A percentile compares a stretch with the other conserved stretches of the same genome.
phyloP scores from a whole-genome alignment of 2,888 invertebrate genomes.

The Sarcophaga caerulescens region DNA sequence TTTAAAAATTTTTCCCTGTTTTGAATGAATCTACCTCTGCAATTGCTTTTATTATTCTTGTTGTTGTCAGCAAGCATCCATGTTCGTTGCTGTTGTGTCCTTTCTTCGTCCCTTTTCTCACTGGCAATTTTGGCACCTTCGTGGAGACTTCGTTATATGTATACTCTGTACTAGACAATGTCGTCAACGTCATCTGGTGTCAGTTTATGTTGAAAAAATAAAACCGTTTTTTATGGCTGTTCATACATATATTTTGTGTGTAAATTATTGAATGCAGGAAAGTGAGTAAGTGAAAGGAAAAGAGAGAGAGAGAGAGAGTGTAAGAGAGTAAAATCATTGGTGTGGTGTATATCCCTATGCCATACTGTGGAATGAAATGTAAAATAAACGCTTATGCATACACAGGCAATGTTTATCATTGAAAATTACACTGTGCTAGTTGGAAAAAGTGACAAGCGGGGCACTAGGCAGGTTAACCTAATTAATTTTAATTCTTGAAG shows the following conservation, averaged over 20 bases:
- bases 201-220: constrained; percentile 62
- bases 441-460: too few species aligned
- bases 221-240: constrained; percentile 62
- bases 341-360: constrained; percentile 48
- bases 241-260: constrained; percentile 76
- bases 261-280: constrained; percentile 74
- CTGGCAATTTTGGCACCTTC: neutral
- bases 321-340: constrained; percentile 15
- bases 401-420: too few species aligned
- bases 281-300: constrained; percentile 62
- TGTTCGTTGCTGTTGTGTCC: neutral
- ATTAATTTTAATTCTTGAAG: too few species aligned
- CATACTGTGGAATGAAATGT: constrained; percentile 39
- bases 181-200: constrained; percentile 59
- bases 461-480: too few species aligned
- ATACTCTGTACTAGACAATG: neutral
- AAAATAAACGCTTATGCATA: too few species aligned
- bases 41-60: neutral
- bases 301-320: too few species aligned
- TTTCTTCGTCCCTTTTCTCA: constrained; percentile 1
- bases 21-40: neutral
- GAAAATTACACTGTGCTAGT: too few species aligned
- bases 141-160: neutral
- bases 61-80: neutral
- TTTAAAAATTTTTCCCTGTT: constrained; percentile 41